phyloP scores from a whole-genome alignment of 2,888 invertebrate species.

The Koerneria pararmatus region DNA sequence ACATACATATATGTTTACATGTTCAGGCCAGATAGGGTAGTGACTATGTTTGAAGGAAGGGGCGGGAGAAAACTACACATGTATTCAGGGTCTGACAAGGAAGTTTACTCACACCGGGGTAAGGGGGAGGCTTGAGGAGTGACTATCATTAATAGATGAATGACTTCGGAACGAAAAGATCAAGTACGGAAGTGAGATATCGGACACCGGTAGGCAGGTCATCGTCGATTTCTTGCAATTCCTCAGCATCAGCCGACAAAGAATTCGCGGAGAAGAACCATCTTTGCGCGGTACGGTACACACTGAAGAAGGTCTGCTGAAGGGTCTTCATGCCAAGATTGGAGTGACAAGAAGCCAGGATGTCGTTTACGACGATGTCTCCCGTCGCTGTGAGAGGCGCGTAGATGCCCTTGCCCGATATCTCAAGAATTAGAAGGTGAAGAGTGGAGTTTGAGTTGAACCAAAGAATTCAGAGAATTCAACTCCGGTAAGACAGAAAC shows the following conservation, averaged over 20 bases:
- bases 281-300: constrained; percentile 28
- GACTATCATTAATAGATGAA: constrained; percentile 3
- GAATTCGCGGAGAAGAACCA: background rate
- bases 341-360: constrained; percentile 55
- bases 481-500: too few species aligned
- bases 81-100: too few species aligned
- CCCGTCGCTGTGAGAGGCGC: constrained; percentile 53
- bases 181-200: constrained; percentile 46
- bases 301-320: constrained; percentile 56
- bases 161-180: constrained; percentile 49
- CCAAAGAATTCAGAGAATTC: too few species aligned
- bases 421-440: too few species aligned
- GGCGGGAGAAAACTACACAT: too few species aligned
- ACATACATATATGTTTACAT: too few species aligned
- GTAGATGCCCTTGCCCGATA: constrained; percentile 45
- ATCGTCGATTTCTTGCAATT: background rate
- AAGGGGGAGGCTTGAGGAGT: background rate
- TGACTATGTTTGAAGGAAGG: too few species aligned
- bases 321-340: constrained; percentile 47
- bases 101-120: background rate
- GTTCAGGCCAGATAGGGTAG: too few species aligned
- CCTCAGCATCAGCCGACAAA: constrained; percentile 24
- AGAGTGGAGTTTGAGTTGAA: too few species aligned
- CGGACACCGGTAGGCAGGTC: constrained; percentile 50
- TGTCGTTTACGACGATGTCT: constrained; percentile 54